Evolutionary conservation across 1,140 invertebrate species (phyloP).

Genomic region (Capitella teleta): DNA sequence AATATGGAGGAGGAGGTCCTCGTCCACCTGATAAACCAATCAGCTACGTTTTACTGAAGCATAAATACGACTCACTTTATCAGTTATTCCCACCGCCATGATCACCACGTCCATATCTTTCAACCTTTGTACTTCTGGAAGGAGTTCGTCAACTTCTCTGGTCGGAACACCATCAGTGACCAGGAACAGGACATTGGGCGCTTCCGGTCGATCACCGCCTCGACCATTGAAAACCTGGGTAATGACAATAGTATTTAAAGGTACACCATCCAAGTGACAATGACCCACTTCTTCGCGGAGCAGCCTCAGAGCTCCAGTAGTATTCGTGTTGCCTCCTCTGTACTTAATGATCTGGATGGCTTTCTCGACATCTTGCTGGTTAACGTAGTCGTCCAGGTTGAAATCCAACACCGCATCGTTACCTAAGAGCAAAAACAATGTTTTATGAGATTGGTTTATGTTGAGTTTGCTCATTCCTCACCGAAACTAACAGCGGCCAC

Average conservation of each 20-base stretch:
- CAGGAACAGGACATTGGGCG: constrained; percentile 25
- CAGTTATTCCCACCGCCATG: no score
- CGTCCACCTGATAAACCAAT: no score
- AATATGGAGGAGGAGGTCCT: no score
- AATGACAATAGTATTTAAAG: no score
- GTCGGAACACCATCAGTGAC: constrained; percentile 24
- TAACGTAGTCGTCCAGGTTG: not conserved
- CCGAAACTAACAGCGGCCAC: not conserved
- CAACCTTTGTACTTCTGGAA: no score
- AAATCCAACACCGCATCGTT: not conserved
- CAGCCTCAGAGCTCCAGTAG: not conserved
- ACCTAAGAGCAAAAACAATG: no score
- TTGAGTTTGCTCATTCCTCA: no score
- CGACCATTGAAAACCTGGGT: no score
- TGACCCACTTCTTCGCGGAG: not conserved
- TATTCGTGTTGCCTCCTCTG: constrained; percentile 9
- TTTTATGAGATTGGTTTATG: no score
- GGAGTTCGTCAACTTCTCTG: constrained; percentile 4
- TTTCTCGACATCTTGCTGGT: not conserved
- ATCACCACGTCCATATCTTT: no score
- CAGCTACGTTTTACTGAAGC: no score
- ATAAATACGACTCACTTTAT: no score
- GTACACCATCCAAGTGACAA: constrained; percentile 17
- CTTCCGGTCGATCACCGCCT: constrained; percentile 21
- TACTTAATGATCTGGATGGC: not conserved